Conservation (phyloP, 2,113 vertebrate species). For the Cheilinus undulatus region DNA sequence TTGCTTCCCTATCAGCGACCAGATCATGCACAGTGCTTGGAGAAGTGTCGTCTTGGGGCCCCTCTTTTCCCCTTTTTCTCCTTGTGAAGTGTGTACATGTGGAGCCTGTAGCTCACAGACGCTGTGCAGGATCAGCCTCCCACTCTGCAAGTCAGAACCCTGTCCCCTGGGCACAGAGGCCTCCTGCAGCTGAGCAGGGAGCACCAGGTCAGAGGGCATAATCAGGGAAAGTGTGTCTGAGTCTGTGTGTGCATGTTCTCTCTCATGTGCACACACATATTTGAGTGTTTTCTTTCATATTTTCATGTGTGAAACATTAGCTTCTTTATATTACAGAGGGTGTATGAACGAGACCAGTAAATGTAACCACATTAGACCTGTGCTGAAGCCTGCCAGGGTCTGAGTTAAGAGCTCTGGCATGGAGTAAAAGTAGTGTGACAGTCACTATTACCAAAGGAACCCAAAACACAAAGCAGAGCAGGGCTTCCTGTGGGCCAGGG, state of each 20-base stretch:
- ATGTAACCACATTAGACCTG: slow-evolving; percentile 51
- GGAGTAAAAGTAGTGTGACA: slow-evolving; percentile 74
- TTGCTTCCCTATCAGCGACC: slow-evolving; percentile 22
- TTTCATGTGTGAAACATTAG: slow-evolving; percentile 58
- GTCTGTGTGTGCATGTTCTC: slow-evolving; percentile 8
- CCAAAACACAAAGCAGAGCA: slow-evolving; percentile 76
- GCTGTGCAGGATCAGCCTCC: slow-evolving; percentile 63
- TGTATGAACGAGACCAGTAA: slow-evolving; percentile 44
- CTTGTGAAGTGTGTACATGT: slow-evolving; percentile 31
- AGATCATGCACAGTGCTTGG: slow-evolving; percentile 30
- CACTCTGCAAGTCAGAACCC: slow-evolving; percentile 37
- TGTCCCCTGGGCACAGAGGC: slow-evolving; percentile 51
- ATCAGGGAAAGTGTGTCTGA: slow-evolving; percentile 52
- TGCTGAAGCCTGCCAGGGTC: slow-evolving; percentile 48
- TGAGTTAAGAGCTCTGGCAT: slow-evolving; percentile 60
- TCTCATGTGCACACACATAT: slow-evolving; percentile 20
- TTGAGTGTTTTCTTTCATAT: slow-evolving; percentile 36
- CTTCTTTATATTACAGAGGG: slow-evolving; percentile 28
- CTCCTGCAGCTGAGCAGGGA: slow-evolving; percentile 59
- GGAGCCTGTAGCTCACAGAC: slow-evolving; percentile 38
- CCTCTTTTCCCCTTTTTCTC: neutral
- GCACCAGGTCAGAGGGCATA: slow-evolving; percentile 69
- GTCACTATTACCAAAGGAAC: slow-evolving; percentile 65
- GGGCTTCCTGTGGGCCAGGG: slow-evolving; percentile 37
- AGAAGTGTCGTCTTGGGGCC: slow-evolving; percentile 27